Evolutionary conservation across 2,888 invertebrate genomes (phyloP), one percentile per base, ranked within the genome.

Genomic region (Polydrusus tereticollis): DNA sequence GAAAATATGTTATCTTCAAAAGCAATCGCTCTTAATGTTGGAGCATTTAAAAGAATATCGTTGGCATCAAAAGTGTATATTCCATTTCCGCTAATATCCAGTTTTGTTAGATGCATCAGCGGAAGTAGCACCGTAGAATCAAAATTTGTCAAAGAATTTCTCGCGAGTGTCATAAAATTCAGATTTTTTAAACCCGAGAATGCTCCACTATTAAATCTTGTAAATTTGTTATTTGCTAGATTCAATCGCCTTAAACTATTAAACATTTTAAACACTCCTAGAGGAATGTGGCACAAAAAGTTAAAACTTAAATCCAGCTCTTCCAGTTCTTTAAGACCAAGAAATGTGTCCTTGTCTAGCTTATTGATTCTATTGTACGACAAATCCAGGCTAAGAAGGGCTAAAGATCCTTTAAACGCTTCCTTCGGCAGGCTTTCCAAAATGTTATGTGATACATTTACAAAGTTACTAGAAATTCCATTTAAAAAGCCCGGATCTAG

Each of bases 1-100:
- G 78, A 78, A 77, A 83, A 84, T 21, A 82, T 67, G 73, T 85
- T 85, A 67, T 83, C 81, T 69, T 82, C 83, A 14, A 85, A 77
- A n/a, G 77, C 77, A 29, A 85, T 71, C 43, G 62, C 74, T 41
- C 78, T 78, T 47, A 85, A 66, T 20, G 78, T 78, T 3, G 84
- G 83, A 1, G 78, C 80, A 69, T 82, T 81, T 8, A 72, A 47
- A n/a, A 75, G 76, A 10, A 84, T 59, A 2, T 78, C 75, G 65
- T 80, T 74, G 3, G 80, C 79, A 73, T 85, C 83, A 41, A 85
- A 78, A 70, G 80, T 81, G 64, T 79, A 80, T 57, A 85, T 78
- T 6, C 78, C 80, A 67, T 84, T 84, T 10, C 78, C 80, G 55
- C 82, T 82, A 16, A 85, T 74, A 76, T 85, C 85, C 50, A 85